Evolutionary conservation across 2,888 invertebrate species (phyloP), one percentile per base, ranked within the genome.

Genomic region (Drosophila antonietae): DNA sequence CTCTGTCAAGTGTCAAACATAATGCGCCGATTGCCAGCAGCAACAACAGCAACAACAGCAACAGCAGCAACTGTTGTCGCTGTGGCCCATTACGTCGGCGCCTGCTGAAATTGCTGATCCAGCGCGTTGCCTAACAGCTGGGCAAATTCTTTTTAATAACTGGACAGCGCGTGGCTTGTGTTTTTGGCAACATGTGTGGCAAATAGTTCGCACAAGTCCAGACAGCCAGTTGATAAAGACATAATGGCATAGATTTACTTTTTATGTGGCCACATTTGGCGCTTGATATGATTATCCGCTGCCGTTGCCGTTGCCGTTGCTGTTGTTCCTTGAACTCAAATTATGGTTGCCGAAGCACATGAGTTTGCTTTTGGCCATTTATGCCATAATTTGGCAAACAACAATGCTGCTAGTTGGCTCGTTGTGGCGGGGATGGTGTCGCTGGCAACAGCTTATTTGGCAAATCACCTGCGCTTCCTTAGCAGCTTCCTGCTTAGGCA

Each of bases 381-480:
- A 78, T 68, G 75, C 72, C 74, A 77, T 83, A 77, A 81, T 86
- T 80, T 87, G 79, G 68, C 75, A 73, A 79, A 75, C 74, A 79
- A 75, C 74, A 74, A 72, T 51, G 44, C 39, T 28, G 33, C n/a
- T 14, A 10, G 56, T 18, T 51, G 43, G 31, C 43, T 33, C 12
- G 8, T 10, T 20, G 7, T 33, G 28, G 3, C 0, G 6, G 2
- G 2, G 3, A 2, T 15, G 8, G 33, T 35, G 6, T 18, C 18
- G 18, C 10, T 49, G 44, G 28, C 31, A 67, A 51, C 61, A 70
- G 80, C 80, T 78, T 89, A 84, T 85, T 83, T 88, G 80, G 78
- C 78, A 90, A 91, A 90, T 91, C 90, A 91, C 83, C 91, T 90
- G 86, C 78, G 85, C 83, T 91, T 90, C 89, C 89, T 85, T 80